Evolutionary conservation across 2,888 invertebrate genomes (phyloP), one percentile per base, ranked within the genome.

Genomic region (Steinernema carpocapsae): DNA sequence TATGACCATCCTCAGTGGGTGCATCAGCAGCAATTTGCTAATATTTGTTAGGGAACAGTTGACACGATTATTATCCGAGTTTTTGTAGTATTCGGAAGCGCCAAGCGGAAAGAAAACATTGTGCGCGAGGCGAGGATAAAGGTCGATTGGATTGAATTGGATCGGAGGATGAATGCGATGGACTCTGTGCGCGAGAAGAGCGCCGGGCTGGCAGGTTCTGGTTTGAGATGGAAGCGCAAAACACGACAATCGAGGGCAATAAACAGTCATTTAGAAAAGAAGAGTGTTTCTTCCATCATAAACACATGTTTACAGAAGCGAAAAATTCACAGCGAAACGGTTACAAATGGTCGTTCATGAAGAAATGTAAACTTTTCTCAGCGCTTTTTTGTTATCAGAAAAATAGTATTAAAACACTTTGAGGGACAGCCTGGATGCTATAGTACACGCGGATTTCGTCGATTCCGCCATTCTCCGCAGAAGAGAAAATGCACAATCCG

Each of bases 71-170:
- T 64, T 64, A 64, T 64, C 37, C 64, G 29, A 32, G 32, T 64
- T 64, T 64, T 64, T 64, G 64, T 37, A 64, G 26, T 64, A 64
- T 64, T 37, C 37, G 64, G 32, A 64, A 64, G 64, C 64, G 64
- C 17, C 26, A 32, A 29, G 64, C 64, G 64, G 64, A 64, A 64
- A 64, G 64, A 64, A 64, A 64, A 64, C 64, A 64, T 64, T 64
- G 64, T 37, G 64, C 64, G 64, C 64, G 64, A 29, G 56, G 48
- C 48, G 48, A 17, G 64, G 64, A 64, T 64, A 64, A 64, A 64
- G 64, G 64, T 64, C 64, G 64, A 56, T 26, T 2, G 26, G 24
- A 14, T 7, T 14, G 64, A 64, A 64, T 64, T 64, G 64, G 64
- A 64, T 64, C 64, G 64, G 64, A 56, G 64, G 64, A n/a, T 32